phyloP scores from a whole-genome alignment of 1,140 invertebrate genomes.

The Drosophila pachea region DNA sequence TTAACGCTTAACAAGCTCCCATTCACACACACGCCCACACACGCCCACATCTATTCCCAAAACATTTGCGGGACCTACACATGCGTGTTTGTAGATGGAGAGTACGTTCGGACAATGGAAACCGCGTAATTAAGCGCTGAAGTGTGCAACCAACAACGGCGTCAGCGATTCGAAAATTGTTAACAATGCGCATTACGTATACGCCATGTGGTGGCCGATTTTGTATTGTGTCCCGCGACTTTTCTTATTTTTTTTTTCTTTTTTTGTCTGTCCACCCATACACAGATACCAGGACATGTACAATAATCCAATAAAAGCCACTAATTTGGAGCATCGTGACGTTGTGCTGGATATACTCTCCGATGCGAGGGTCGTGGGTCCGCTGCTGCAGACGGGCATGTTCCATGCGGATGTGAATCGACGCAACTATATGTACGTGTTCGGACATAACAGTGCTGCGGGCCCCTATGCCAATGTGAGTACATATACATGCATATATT shows the following conservation, averaged over 20 bases:
- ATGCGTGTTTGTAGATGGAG: neutral
- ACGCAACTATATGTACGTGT: constrained; percentile 93
- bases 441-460: constrained; percentile 88
- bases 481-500: constrained; percentile 38
- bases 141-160: constrained; percentile 16
- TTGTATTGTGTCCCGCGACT: constrained; percentile 4
- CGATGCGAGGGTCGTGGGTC: constrained; percentile 89
- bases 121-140: constrained; percentile 58
- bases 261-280: neutral
- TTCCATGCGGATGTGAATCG: constrained; percentile 86
- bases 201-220: constrained; percentile 32
- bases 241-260: neutral
- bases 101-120: constrained; percentile 11
- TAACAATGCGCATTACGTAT: constrained; percentile 67
- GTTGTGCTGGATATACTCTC: constrained; percentile 91
- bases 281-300: constrained; percentile 82
- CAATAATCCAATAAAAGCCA: constrained; percentile 82
- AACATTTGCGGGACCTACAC: no score
- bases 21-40: neutral
- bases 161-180: constrained; percentile 44
- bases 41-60: no score
- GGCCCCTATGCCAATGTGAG: constrained; percentile 86
- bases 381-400: constrained; percentile 85
- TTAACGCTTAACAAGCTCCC: no score
- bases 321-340: constrained; percentile 86